phyloP scores from a whole-genome alignment of 2,113 vertebrate species.

The Cryptotis parvus region DNA sequence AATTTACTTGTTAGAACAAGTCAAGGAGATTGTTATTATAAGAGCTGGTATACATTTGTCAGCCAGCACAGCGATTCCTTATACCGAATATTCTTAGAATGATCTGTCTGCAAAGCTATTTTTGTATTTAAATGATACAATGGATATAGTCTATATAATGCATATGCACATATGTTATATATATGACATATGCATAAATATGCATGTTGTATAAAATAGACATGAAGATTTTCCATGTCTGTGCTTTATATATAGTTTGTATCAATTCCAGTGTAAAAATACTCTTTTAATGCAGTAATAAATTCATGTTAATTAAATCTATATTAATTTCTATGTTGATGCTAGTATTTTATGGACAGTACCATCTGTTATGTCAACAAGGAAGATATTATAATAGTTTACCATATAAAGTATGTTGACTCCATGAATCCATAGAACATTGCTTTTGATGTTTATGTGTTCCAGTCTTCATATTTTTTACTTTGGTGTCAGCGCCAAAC shows the following conservation, averaged over 20 bases:
- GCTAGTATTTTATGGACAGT: conserved; percentile 38
- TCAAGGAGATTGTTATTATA: conserved; percentile 81
- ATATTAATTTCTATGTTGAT: conserved; percentile 60
- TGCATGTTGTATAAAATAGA: not conserved
- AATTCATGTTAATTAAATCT: conserved; percentile 61
- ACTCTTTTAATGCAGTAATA: conserved; percentile 20
- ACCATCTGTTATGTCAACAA: conserved; percentile 35
- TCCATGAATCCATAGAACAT: not conserved
- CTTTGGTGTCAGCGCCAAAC: no score
- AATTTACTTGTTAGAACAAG: conserved; percentile 83
- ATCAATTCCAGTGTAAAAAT: conserved; percentile 45
- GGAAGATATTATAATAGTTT: conserved; percentile 4
- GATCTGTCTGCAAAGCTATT: conserved; percentile 65
- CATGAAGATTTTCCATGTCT: not conserved
- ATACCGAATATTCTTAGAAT: conserved; percentile 68
- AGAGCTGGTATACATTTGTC: conserved; percentile 73
- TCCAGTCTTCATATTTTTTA: no score
- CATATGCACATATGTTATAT: conserved; percentile 32
- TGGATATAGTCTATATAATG: conserved; percentile 27
- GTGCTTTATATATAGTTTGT: conserved; percentile 68
- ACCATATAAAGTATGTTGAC: not conserved
- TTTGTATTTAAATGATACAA: conserved; percentile 53
- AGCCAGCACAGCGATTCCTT: conserved; percentile 78
- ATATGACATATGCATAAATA: not conserved
- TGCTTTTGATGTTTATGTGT: not conserved